Evolutionary conservation across 1,140 invertebrate genomes (phyloP).

Genomic region (Orius insidiosus): DNA sequence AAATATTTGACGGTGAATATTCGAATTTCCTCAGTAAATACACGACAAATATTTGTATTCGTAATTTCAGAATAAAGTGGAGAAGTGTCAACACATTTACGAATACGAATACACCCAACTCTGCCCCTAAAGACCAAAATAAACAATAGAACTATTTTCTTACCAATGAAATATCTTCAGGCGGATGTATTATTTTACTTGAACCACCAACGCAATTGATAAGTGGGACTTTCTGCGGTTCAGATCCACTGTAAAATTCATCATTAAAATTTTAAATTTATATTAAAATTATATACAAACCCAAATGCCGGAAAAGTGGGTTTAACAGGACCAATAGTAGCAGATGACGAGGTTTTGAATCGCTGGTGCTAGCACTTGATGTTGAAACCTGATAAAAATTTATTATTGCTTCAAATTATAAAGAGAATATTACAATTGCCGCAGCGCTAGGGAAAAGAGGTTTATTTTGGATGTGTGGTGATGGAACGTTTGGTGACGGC

Average conservation of each 20-base stretch:
- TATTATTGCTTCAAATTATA: no score
- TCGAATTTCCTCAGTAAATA: no score
- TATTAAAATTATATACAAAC: constrained; percentile 25
- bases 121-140: no score
- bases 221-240: constrained; percentile 45
- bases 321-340: constrained; percentile 35
- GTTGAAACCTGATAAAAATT: no score
- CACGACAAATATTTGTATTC: no score
- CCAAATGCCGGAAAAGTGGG: constrained; percentile 65
- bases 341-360: constrained; percentile 44
- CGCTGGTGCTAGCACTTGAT: constrained; percentile 35
- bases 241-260: constrained; percentile 20
- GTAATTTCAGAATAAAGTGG: no score
- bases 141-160: no score
- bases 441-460: constrained; percentile 61
- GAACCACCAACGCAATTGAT: constrained; percentile 64
- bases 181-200: constrained; percentile 84
- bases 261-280: constrained; percentile 7
- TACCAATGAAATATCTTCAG: constrained; percentile 78
- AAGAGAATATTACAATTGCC: constrained; percentile 24
- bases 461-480: constrained; percentile 24
- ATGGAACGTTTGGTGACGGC: constrained; percentile 28
- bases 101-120: no score
- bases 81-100: no score
- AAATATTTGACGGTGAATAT: no score